A percentile compares a stretch with the other conserved stretches of the same genome.
Conservation (phyloP, 1,140 invertebrate genomes). For the Idris sp. region DNA sequence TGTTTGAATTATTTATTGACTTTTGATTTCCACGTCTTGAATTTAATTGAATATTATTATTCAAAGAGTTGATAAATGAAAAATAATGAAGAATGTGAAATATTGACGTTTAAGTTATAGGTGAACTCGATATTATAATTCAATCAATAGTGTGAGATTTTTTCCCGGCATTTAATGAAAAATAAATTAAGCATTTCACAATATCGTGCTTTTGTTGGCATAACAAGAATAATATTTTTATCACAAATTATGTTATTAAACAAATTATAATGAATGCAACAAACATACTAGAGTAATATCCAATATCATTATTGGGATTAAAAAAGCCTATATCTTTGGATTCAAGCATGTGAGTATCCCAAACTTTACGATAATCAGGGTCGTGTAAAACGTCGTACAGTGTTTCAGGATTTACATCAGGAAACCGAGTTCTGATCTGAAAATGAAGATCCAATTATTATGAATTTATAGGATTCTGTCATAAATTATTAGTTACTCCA, state of each 20-base stretch:
- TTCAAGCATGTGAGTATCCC: constrained; percentile 92
- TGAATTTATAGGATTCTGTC: no score
- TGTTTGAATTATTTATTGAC: no score
- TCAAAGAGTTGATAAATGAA: no score
- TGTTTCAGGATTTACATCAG: constrained; percentile 85
- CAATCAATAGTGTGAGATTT: no score
- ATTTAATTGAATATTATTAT: no score
- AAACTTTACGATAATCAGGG: constrained; percentile 90
- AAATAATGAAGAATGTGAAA: no score
- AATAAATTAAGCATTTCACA: constrained; percentile 7
- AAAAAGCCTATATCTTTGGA: constrained; percentile 92
- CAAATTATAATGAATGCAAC: background rate
- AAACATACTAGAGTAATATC: constrained; percentile 91
- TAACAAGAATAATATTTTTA: no score
- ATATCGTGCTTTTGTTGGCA: constrained; percentile 1
- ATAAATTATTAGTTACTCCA: no score
- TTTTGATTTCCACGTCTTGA: no score
- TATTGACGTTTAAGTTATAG: no score
- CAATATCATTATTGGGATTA: constrained; percentile 95
- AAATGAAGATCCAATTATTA: background rate
- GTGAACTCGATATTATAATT: no score
- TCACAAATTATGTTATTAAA: background rate
- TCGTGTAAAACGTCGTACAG: constrained; percentile 94
- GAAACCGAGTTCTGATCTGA: constrained; percentile 85
- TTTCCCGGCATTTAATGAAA: background rate